Evolutionary conservation across 2,113 vertebrate species (phyloP), one percentile per base, ranked within the genome.

Genomic region (Desmodus rotundus): DNA sequence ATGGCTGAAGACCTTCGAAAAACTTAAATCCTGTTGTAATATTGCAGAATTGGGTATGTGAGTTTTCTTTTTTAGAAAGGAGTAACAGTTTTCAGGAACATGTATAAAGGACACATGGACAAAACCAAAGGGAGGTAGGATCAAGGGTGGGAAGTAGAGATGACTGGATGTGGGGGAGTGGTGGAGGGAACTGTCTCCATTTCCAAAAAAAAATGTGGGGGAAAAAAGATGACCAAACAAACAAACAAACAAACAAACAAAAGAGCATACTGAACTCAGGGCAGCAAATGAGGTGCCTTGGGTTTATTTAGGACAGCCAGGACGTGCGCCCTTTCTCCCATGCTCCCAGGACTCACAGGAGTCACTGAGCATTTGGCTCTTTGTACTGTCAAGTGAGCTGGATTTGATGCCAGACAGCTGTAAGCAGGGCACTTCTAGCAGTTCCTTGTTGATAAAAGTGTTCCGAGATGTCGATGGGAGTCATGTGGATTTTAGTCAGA

Each of bases 291-390:
- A 31, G 24, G 13, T 80, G 17, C 41, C 73, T 61, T 58, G n/a
- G 15, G 19, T 94, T 82, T 89, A 72, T 72, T 94, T 94, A 95
- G 73, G 85, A 36, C 38, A 80, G 12, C 81, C 61, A 56, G 74
- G 43, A 94, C 68, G 36, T 78, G 22, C 31, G 54, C 63, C 22
- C 20, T 88, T 84, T 61, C n/a, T n/a, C n/a, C n/a, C n/a, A n/a
- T n/a, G n/a, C n/a, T n/a, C n/a, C n/a, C 54, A 65, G 94, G 77
- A 52, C 12, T 52, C 3, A 5, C 50, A 92, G 80, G 38, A 86
- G 47, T 87, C 84, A 19, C 36, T 81, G 24, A 8, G n/a, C 19
- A 11, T 56, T n/a, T 58, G 63, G 3, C 52, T 87, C 68, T 74
- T 83, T 56, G 8, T 92, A 36, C 73, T 89, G 4, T 58, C 76